These are phyloP conservation scores for Lampris incognitus DNA, from an alignment of 2,113 vertebrate species.

Conservation along the genomic window DNA sequence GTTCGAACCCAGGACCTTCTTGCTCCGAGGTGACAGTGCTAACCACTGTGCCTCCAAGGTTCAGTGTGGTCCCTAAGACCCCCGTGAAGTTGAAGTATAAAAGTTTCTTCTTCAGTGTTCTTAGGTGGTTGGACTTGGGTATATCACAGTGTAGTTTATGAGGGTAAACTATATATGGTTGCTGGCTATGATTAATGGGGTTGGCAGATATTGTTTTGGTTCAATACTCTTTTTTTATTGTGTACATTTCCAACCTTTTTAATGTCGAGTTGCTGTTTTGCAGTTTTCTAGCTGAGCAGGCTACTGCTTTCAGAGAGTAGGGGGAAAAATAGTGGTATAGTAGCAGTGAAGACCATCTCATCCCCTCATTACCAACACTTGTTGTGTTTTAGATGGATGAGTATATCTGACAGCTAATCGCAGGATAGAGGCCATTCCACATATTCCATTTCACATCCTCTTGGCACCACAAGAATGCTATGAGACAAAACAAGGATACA, in stretches of 20 bases:
- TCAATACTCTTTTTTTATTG: too few relatives aligned
- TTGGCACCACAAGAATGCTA: too few relatives aligned
- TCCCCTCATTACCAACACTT: conserved; percentile 33
- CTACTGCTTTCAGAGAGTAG: conserved; percentile 19
- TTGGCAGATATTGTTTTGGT: too few relatives aligned
- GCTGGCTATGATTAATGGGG: background rate
- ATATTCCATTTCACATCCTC: background rate
- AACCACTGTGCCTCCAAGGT: too few relatives aligned
- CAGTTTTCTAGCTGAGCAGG: conserved; percentile 26
- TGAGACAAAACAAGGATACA: too few relatives aligned
- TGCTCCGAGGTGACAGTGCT: too few relatives aligned
- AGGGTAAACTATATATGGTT: conserved; percentile 4
- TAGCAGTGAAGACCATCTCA: conserved; percentile 41
- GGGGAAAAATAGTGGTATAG: conserved; percentile 1
- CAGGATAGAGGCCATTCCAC: conserved; percentile 49
- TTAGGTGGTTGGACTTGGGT: too few relatives aligned
- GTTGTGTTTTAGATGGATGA: conserved; percentile 62
- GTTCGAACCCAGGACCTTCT: too few relatives aligned
- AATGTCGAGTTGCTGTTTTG: conserved; percentile 32
- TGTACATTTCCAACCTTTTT: background rate
- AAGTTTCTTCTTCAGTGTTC: too few relatives aligned
- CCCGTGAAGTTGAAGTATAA: too few relatives aligned
- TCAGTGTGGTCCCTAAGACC: too few relatives aligned
- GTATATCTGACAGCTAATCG: conserved; percentile 66
- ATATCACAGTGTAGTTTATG: too few relatives aligned